Base-by-base conservation (phyloP, 2,888 invertebrate species). In the Protula sp. region DNA sequence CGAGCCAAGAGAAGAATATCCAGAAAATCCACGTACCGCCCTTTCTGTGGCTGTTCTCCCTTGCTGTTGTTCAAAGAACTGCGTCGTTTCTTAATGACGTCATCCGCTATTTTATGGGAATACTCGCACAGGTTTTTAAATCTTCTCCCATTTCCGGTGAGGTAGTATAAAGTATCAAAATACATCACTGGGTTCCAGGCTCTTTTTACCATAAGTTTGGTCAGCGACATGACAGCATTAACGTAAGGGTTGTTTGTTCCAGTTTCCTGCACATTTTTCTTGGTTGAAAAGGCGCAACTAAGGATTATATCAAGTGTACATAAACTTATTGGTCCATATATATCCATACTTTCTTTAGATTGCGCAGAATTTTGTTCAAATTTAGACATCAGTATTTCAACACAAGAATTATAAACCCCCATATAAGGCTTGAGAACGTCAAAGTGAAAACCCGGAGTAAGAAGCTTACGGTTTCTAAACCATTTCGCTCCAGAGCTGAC, bases 221-320 rank as follows among this genome's bases (percentile, higher is more conserved):
- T 14, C 9, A 38, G 38, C 19, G 9, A 9, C 19, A 38, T 38
- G 19, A 38, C 38, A 14, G 38, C 38, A 9, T 38, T 19, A 38
- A 38, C 38, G 19, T 38, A 38, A 14, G 38, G 9, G 19, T 38
- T 38, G 19, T 38, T 19, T 38, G 50, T 22, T 5, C 5, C 19
- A 14, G 50, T n/a, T 9, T n/a, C 19, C 58, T 76, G 75, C 3
- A 74, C 67, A 48, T 72, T 65, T 29, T 64, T 66, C 28, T 72
- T 67, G 57, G 70, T 71, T 9, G 75, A 74, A 62, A 74, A 73
- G n/a, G 74, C 72, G 67, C 74, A 75, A 51, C 66, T 65, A 2
- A 76, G 64, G 14, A 76, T 70, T 27, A 73, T 70, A 56, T 75
- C 74, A 19, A 74, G 62, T 0, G 75, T 74, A 51, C 65, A 68